Conservation (phyloP, 2,888 invertebrate genomes). For the Cantharis flavilabris region DNA sequence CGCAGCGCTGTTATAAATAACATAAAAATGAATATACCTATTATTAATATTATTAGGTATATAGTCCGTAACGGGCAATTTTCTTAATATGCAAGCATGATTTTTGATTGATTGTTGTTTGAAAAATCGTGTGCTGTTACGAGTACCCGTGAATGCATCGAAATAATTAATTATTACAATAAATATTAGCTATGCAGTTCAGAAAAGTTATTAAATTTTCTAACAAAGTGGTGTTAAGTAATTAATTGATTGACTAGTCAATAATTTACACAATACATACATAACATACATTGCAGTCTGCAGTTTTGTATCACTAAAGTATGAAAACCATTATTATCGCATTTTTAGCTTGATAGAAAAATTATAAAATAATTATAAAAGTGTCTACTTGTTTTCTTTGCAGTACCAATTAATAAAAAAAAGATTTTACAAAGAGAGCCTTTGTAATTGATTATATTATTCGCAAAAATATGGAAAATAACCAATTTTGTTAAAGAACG, state of each 20-base stretch:
- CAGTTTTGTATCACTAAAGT: slow-evolving; percentile 34
- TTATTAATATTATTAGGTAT: no score
- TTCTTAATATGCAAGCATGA: no score
- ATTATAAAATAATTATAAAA: not conserved
- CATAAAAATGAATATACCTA: no score
- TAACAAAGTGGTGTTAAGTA: slow-evolving; percentile 17
- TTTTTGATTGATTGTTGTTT: no score
- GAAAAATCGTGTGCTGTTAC: not conserved
- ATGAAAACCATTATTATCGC: not conserved
- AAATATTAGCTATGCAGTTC: not conserved
- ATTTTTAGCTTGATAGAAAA: not conserved
- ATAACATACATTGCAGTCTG: not conserved
- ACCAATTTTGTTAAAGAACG: not conserved
- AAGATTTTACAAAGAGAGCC: not conserved
- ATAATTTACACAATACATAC: no score
- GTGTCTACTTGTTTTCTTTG: not conserved
- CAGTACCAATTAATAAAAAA: not conserved
- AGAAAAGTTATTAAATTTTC: no score
- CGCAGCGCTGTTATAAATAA: no score
- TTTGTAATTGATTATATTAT: not conserved
- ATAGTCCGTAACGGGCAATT: no score
- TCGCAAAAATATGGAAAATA: not conserved
- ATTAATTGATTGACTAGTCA: slow-evolving; percentile 37
- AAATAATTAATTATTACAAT: not conserved
- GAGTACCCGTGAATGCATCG: not conserved